A percentile compares a stretch with the other conserved stretches of the same genome.
Conservation (phyloP, 2,888 invertebrate species). For the Spatulosminthurus flaviceps region DNA sequence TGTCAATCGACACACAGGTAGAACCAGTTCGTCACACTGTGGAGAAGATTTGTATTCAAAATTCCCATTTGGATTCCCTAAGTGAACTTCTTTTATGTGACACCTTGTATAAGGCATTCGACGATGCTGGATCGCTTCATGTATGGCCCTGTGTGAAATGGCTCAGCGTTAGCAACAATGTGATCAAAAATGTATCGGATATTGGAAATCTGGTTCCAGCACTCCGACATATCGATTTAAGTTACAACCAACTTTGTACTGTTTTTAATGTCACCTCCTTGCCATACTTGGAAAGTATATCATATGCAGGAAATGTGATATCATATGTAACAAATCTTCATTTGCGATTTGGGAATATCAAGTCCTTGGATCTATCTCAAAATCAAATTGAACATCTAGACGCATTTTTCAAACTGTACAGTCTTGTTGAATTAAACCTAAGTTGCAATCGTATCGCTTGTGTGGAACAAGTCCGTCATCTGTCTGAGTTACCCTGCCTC, state of each 20-base stretch:
- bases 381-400: constrained; percentile 79
- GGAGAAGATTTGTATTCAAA: constrained; percentile 73
- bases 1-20: constrained; percentile 66
- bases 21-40: constrained; percentile 74
- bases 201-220: constrained; percentile 58
- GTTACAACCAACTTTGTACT: constrained; percentile 59
- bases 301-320: constrained; percentile 83
- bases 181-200: constrained; percentile 64
- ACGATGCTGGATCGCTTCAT: constrained; percentile 67
- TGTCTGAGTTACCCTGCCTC: constrained; percentile 84
- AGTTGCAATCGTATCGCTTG: constrained; percentile 84
- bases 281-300: constrained; percentile 78
- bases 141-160: constrained; percentile 67
- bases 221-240: constrained; percentile 58
- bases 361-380: constrained; percentile 83
- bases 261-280: constrained; percentile 77
- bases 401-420: constrained; percentile 84
- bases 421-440: constrained; percentile 84
- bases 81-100: constrained; percentile 86
- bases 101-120: constrained; percentile 77
- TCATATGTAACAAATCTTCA: constrained; percentile 79
- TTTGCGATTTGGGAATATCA: constrained; percentile 79
- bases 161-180: constrained; percentile 68
- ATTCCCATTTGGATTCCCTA: constrained; percentile 75
- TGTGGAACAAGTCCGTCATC: constrained; percentile 81